Percentiles rank a stretch among this genome's conserved stretches.
These are phyloP conservation scores for Buceros bicornis DNA, from an alignment of 2,797 vertebrate genomes.

Conservation along the genomic window DNA sequence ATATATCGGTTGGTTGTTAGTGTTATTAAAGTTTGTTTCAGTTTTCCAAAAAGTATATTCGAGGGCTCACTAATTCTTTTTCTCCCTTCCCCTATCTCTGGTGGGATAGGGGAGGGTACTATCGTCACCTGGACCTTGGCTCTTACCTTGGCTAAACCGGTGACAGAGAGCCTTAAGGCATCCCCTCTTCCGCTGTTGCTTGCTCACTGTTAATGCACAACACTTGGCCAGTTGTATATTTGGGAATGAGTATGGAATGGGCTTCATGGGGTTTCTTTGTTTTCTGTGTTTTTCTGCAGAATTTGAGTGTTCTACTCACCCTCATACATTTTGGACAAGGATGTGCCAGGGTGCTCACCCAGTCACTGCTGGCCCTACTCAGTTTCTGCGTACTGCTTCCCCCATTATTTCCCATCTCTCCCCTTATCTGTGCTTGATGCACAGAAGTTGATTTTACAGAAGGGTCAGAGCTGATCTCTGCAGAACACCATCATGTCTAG, in stretches of 20 bases:
- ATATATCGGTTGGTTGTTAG: no score
- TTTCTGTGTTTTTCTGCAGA: fast-evolving
- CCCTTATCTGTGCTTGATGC: neutral
- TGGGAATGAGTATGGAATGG: neutral
- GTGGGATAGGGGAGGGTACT: no score
- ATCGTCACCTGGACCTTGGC: no score
- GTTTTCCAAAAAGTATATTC: no score
- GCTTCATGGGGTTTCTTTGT: neutral
- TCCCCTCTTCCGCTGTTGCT: neutral
- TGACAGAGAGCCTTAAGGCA: neutral
- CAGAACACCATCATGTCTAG: no score
- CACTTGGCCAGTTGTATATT: neutral
- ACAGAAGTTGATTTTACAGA: neutral
- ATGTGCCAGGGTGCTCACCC: neutral
- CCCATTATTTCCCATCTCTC: fast-evolving
- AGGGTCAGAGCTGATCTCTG: neutral
- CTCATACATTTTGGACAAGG: neutral
- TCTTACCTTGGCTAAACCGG: no score
- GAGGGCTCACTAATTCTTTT: no score
- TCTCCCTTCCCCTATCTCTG: no score
- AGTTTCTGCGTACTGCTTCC: neutral
- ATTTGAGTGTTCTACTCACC: fast-evolving
- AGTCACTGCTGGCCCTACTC: neutral
- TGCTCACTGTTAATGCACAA: fast-evolving
- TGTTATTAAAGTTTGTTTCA: no score